Evolutionary conservation across 2,113 vertebrate species (phyloP), one percentile per base, ranked within the genome.

Genomic region (Lophura nycthemera): DNA sequence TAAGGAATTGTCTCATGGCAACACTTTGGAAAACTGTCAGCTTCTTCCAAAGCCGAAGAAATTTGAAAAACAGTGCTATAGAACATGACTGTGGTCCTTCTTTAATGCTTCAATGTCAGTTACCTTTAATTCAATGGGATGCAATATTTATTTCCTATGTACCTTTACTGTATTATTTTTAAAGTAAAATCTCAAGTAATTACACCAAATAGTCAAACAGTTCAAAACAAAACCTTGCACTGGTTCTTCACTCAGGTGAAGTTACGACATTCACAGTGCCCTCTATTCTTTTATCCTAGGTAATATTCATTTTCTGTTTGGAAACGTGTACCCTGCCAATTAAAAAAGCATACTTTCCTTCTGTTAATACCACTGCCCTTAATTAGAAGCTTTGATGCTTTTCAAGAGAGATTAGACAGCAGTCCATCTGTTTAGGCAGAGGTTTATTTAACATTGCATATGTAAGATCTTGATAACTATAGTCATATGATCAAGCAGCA

Each of bases 401-500:
- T 96, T 90, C 81, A 90, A 56, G 64, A 80, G 45, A 91, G 4
- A 83, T 57, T 42, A 89, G 63, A 59, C 54, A 89, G 57, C 48
- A 65, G 64, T 24, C 93, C 93, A 96, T 95, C 94, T 96, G 94
- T 92, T 96, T 79, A 73, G 47, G 32, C 69, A 93, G 65, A 81
- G 48, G 40, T 83, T 96, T 96, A 85, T 95, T 96, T 94, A 94
- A 92, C 67, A 65, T 8, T 82, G 60, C 75, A 36, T 76, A 69
- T 93, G 87, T 87, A 88, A 47, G 13, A 42, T 77, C 72, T 54
- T 22, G 27, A 59, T 83, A 92, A 92, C 25, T 85, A 32, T 40
- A 73, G 75, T 76, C 54, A 42, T 79, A 75, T 1, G 17, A 86
- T 72, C 84, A 91, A 92, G 87, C 13, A 92, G 32, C 32, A 84